Evolutionary conservation across 2,888 invertebrate species (phyloP).

Genomic region (Torymus aiolomorphi): DNA sequence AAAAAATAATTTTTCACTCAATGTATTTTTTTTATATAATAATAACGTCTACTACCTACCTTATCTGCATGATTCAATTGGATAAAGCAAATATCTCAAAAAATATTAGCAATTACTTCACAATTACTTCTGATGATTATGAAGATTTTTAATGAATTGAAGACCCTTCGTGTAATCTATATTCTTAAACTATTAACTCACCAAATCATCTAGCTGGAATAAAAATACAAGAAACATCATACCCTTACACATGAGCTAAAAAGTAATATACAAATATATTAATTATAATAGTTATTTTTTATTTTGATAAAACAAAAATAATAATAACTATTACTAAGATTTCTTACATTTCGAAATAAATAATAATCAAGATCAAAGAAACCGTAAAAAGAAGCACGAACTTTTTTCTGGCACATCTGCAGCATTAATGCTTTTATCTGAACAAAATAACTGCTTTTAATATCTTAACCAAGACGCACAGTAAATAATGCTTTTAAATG

Average conservation of each 20-base stretch:
- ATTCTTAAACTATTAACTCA: background rate
- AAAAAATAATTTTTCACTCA: background rate
- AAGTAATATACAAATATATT: background rate
- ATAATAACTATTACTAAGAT: background rate
- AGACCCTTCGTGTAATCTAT: no score
- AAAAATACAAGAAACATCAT: conserved; percentile 41
- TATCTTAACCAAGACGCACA: no score
- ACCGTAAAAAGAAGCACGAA: conserved; percentile 13
- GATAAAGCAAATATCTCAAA: background rate
- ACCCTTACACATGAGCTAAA: conserved; percentile 30
- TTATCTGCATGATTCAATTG: conserved; percentile 34
- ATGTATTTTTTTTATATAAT: conserved; percentile 14
- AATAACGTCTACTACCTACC: conserved; percentile 3
- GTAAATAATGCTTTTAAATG: no score
- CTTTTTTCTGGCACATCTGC: conserved; percentile 13
- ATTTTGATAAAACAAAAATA: background rate
- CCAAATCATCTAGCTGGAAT: conserved; percentile 36
- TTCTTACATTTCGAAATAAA: conserved; percentile 40
- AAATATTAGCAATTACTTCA: background rate
- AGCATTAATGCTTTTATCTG: conserved; percentile 41
- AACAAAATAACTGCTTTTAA: background rate
- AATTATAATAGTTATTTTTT: background rate
- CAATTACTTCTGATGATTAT: background rate
- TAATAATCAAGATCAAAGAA: conserved; percentile 30
- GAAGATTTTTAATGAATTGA: background rate